A percentile compares a stretch with the other conserved stretches of the same genome.
phyloP scores from a whole-genome alignment of 2,113 vertebrate genomes.

The Butorides virescens region DNA sequence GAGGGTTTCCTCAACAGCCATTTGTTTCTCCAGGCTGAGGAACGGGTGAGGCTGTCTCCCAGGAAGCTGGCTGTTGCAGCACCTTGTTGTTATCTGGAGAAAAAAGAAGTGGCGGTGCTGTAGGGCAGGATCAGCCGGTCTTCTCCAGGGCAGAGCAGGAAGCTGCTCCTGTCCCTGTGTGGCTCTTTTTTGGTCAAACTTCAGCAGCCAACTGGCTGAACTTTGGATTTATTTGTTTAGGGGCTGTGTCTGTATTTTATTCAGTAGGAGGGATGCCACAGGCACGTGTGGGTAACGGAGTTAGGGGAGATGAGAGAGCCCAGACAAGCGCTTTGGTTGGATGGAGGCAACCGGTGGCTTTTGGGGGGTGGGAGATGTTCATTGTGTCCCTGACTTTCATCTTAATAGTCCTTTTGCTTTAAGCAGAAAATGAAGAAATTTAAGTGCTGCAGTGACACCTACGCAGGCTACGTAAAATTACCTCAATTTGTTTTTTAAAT shows the following conservation, averaged over 20 bases:
- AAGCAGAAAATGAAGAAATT: not conserved
- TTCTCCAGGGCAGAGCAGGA: not conserved
- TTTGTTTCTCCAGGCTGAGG: not conserved
- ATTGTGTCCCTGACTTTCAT: not conserved
- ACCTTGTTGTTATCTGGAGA: too few relatives aligned
- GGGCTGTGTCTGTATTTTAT: accelerated
- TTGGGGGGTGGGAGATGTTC: not conserved
- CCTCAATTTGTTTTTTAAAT: not conserved
- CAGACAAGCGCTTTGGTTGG: not conserved
- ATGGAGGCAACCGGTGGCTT: not conserved
- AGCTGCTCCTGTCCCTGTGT: not conserved
- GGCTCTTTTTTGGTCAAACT: too few relatives aligned
- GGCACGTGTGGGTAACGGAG: too few relatives aligned
- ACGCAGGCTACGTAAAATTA: not conserved
- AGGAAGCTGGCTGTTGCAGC: not conserved
- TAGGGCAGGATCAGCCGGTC: too few relatives aligned
- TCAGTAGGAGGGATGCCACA: not conserved
- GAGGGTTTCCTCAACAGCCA: not conserved
- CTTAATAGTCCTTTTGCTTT: not conserved
- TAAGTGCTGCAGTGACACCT: not conserved
- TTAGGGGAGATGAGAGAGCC: not conserved
- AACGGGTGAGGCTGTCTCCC: not conserved
- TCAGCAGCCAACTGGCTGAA: not conserved
- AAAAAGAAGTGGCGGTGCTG: not conserved
- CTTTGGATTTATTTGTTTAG: not conserved